Evolutionary conservation across 2,113 vertebrate genomes (phyloP), one percentile per base, ranked within the genome.

Genomic region (Chinchilla lanigera): DNA sequence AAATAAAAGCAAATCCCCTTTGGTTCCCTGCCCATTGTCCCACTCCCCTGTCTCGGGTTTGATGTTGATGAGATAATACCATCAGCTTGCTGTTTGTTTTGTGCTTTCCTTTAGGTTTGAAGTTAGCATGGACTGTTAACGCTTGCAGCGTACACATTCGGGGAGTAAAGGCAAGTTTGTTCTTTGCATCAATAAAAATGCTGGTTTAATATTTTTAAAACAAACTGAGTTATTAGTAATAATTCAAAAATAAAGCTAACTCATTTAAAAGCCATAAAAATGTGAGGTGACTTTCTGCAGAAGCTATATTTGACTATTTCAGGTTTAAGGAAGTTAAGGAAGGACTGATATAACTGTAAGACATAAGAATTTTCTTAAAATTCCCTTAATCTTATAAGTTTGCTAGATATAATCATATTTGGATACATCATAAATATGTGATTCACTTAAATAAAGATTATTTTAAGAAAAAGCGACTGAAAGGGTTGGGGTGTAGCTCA

Each of bases 351-450:
- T 1, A 47, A 65, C 35, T 22, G 1, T 41, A 47, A 61, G 24
- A 86, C 80, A 93, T 30, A 86, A 78, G 69, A 58, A 47, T 88
- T 58, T 89, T 86, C 81, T 84, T 35, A 2, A 35, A 90, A 92
- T 38, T 56, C 3, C 58, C 10, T 78, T 87, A 50, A 50, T 85
- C 83, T 83, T 78, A 2, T 58, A 73, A 83, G 9, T 90, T 61
- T 73, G 75, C 87, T 44, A 85, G 30, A 38, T 65, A 22, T 73
- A 52, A 65, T 60, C 56, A 24, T 88, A 90, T 95, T 63, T 88
- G 90, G 87, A 86, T n/a, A 73, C 71, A 19, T 33, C n/a, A 52
- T 35, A 67, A 24, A 60, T 81, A 26, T 63, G 13, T 22, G 28
- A 61, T 67, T 91, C 56, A 78, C 67, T 84, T n/a, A 93, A 86